These are phyloP conservation scores for Tipula lateralis DNA, from an alignment of 2,888 invertebrate genomes.

Conservation along the genomic window DNA sequence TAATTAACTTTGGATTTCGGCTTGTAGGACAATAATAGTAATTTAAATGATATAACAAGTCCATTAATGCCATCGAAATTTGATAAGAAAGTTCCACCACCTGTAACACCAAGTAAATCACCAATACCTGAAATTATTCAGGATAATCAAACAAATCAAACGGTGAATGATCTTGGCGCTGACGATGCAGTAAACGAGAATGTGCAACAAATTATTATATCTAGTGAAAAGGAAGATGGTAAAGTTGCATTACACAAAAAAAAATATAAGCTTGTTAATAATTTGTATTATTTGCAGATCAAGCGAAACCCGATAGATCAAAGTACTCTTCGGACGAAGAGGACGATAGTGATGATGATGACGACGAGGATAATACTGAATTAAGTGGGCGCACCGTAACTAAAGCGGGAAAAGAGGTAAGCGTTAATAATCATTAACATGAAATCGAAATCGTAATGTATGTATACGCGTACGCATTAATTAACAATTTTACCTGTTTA, in stretches of 20 bases:
- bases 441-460: too few species aligned
- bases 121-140: constrained; percentile 34
- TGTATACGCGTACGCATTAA: neutral
- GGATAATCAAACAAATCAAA: constrained; percentile 28
- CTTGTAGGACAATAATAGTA: neutral
- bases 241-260: neutral
- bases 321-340: constrained; percentile 31
- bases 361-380: constrained; percentile 69
- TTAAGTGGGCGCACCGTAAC: constrained; percentile 75
- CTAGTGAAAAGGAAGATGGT: neutral
- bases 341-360: constrained; percentile 43
- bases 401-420: constrained; percentile 70
- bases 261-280: neutral
- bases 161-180: neutral
- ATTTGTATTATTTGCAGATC: neutral
- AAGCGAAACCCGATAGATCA: neutral
- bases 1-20: neutral
- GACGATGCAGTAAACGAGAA: neutral
- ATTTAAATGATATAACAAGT: constrained; percentile 20
- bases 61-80: constrained; percentile 25
- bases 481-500: neutral
- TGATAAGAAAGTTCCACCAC: constrained; percentile 34
- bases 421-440: neutral
- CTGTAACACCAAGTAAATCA: constrained; percentile 31
- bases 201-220: neutral